Conservation (phyloP, 2,888 invertebrate species). For the Lasioglossum vierecki region DNA sequence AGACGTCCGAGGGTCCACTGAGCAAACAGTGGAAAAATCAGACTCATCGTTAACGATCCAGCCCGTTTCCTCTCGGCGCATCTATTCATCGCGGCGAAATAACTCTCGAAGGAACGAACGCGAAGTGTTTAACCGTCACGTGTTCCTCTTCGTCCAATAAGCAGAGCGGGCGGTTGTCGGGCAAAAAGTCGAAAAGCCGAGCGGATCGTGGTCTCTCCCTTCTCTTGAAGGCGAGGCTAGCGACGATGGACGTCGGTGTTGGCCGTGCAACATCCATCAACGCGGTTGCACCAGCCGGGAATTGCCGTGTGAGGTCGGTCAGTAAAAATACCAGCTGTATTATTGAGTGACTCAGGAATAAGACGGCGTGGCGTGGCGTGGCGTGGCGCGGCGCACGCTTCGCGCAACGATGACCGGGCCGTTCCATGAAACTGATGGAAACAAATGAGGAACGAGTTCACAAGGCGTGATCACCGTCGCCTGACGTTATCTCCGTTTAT, state of each 20-base stretch:
- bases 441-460: slow-evolving; percentile 57
- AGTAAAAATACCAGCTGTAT: slow-evolving; percentile 61
- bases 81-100: slow-evolving; percentile 52
- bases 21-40: not conserved
- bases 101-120: slow-evolving; percentile 65
- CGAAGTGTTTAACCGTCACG: slow-evolving; percentile 70
- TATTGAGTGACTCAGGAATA: slow-evolving; percentile 55
- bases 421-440: slow-evolving; percentile 55
- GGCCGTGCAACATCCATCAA: slow-evolving; percentile 37
- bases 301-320: slow-evolving; percentile 63
- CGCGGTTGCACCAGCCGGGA: slow-evolving; percentile 34
- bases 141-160: slow-evolving; percentile 65
- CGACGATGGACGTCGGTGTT: slow-evolving; percentile 27
- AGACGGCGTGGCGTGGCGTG: slow-evolving; percentile 12
- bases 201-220: not conserved
- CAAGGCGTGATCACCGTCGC: slow-evolving; percentile 46
- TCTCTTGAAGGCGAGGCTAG: not conserved
- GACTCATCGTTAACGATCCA: not conserved
- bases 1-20: not conserved
- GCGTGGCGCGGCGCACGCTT: slow-evolving; percentile 11
- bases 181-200: slow-evolving; percentile 48
- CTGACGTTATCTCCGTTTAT: slow-evolving; percentile 50
- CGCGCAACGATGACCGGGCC: slow-evolving; percentile 36
- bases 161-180: not conserved
- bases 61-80: slow-evolving; percentile 22